Percentiles rank a stretch among this genome's conserved stretches.
phyloP scores from a whole-genome alignment of 2,113 vertebrate genomes.

The Rhinichthys klamathensis region DNA sequence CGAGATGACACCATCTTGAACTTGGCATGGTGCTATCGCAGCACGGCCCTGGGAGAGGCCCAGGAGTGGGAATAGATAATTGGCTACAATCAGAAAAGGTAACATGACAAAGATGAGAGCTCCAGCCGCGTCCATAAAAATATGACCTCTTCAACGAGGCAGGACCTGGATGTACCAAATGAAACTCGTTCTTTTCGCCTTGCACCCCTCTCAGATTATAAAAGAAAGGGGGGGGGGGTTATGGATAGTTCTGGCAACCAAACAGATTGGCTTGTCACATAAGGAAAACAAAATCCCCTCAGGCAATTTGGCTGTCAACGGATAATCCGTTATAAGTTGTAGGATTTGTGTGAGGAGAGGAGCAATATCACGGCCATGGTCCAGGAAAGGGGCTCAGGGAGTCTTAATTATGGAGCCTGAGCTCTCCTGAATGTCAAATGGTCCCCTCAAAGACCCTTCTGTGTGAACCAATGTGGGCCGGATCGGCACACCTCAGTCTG shows the following conservation, averaged over 20 bases:
- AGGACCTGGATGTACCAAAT: conserved; percentile 42
- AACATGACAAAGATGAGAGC: conserved; percentile 51
- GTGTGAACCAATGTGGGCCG: neutral
- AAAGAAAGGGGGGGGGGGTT: conserved; percentile 10
- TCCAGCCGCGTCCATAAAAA: conserved; percentile 45
- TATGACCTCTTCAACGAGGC: conserved; percentile 51
- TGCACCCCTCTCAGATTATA: neutral
- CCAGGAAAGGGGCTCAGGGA: conserved; percentile 32
- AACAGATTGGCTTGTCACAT: conserved; percentile 53
- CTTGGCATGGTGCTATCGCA: conserved; percentile 50
- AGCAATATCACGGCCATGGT: conserved; percentile 40
- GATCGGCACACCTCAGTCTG: neutral
- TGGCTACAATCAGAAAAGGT: conserved; percentile 56
- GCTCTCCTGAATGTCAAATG: conserved; percentile 21
- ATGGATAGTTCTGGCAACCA: conserved; percentile 44
- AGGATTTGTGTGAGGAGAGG: conserved; percentile 39
- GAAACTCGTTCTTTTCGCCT: conserved; percentile 15
- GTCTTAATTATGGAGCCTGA: conserved; percentile 46
- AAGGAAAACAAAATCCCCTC: conserved; percentile 43
- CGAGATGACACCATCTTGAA: conserved; percentile 53
- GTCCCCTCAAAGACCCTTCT: neutral
- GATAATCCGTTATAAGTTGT: conserved; percentile 50
- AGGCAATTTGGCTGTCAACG: conserved; percentile 51
- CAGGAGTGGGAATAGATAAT: conserved; percentile 55
- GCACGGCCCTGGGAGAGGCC: conserved; percentile 46